Evolutionary conservation across 1,140 invertebrate genomes (phyloP), one percentile per base, ranked within the genome.

Genomic region (Drusus annulatus): DNA sequence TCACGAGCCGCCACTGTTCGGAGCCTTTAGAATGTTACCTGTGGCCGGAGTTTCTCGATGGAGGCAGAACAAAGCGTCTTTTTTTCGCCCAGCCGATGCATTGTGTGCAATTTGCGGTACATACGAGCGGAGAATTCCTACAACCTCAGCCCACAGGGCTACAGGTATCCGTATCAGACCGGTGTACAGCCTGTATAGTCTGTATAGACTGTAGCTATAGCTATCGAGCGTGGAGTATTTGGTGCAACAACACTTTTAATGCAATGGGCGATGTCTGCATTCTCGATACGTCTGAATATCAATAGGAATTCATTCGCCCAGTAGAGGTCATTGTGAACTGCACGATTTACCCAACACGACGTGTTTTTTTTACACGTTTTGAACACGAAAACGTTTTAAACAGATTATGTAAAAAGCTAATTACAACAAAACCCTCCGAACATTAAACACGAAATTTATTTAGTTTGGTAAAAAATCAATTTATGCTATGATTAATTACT

Each of bases 211-310:
- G 1, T 45, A 45, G 13, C 8, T 45, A 10, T 45, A 28, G 31
- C 7, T 19, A 21, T 60, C 3, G 17, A 7, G 21, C 7, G 25
- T 19, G 23, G 28, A 4, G 17, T 58, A 56, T 75, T 54, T 75
- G 71, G 71, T 75, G 71, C 71, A 75, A 74, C 71, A 74, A 75
- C 71, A 75, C 31, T 58, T 73, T 31, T 13, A 56, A 75, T 75
- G 71, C 71, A 56, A 28, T 54, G 71, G 31, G 31, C 71, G 52
- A 58, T 31, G 71, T 75, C 71, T 75, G 71, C 71, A 58, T 56
- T 58, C 28, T 73, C 71, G 54, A 75, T 75, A 31, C 31, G 71
- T 60, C 71, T 75, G 71, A 75, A 75, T 75, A 58, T 71, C 68
- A 68, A 68, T 71, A 58, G 21, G 19, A 58, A 36, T 75, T 52